These are phyloP conservation scores for Tridacna gigas DNA, from an alignment of 2,888 invertebrate species.

Conservation along the genomic window DNA sequence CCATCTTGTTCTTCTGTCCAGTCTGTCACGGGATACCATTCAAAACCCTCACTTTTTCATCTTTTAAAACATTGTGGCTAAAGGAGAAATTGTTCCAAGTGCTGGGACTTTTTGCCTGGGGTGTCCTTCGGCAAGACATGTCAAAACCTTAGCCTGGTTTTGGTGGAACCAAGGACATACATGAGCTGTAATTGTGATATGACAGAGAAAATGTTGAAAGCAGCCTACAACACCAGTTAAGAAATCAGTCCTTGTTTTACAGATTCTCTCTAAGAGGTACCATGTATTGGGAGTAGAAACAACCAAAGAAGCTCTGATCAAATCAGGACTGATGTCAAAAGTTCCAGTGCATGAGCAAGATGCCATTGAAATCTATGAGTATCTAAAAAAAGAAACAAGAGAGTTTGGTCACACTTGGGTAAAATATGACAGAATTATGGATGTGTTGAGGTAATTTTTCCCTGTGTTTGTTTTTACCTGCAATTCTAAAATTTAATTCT, in stretches of 20 bases:
- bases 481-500: not conserved
- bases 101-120: too few relatives aligned
- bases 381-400: constrained; percentile 73
- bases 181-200: too few relatives aligned
- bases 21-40: too few relatives aligned
- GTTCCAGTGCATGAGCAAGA: constrained; percentile 70
- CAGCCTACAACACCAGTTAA: too few relatives aligned
- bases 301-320: constrained; percentile 60
- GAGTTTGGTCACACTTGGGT: constrained; percentile 75
- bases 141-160: too few relatives aligned
- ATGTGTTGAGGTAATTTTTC: constrained; percentile 39
- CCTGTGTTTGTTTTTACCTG: not conserved
- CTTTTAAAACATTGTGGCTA: too few relatives aligned
- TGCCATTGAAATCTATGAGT: constrained; percentile 78
- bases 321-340: constrained; percentile 63
- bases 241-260: not conserved
- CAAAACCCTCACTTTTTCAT: too few relatives aligned
- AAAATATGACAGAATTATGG: constrained; percentile 49
- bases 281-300: constrained; percentile 72
- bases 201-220: too few relatives aligned
- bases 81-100: too few relatives aligned
- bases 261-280: constrained; percentile 71
- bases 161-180: too few relatives aligned
- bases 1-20: too few relatives aligned
- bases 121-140: too few relatives aligned